A percentile compares a stretch with the other conserved stretches of the same genome.
These are phyloP conservation scores for Mesocricetus auratus DNA, from an alignment of 2,113 vertebrate species.

Conservation along the genomic window DNA sequence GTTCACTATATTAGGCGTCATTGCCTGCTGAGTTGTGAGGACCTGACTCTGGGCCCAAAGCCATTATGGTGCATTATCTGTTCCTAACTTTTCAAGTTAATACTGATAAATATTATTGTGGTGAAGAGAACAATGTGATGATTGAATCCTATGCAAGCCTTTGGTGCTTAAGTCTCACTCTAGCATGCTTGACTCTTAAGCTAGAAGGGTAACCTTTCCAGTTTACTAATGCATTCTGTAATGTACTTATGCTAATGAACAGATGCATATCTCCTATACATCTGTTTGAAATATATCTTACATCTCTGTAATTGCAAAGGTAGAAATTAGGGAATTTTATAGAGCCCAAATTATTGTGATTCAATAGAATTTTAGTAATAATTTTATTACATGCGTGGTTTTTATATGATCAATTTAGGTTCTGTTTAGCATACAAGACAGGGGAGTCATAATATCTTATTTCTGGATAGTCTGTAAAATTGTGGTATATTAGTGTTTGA, in stretches of 20 bases:
- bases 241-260: neutral
- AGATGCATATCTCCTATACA: neutral
- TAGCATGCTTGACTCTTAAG: neutral
- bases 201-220: constrained; percentile 46
- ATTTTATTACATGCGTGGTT: neutral
- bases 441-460: neutral
- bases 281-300: constrained; percentile 55
- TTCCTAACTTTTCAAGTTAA: constrained; percentile 65
- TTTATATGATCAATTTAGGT: constrained; percentile 45
- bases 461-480: neutral
- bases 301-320: constrained; percentile 43
- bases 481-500: neutral
- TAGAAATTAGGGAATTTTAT: neutral
- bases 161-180: constrained; percentile 44
- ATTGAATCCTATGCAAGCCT: neutral
- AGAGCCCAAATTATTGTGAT: constrained; percentile 21
- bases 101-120: neutral
- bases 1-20: constrained; percentile 49
- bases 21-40: constrained; percentile 31
- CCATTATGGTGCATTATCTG: constrained; percentile 62
- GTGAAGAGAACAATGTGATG: constrained; percentile 52
- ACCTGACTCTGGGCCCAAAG: constrained; percentile 46
- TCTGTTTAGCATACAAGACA: constrained; percentile 41
- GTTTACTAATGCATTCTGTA: constrained; percentile 41
- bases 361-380: constrained; percentile 38